A percentile compares a stretch with the other conserved stretches of the same genome.
These are phyloP conservation scores for Yponomeuta evonymella DNA, from an alignment of 2,888 invertebrate species.

Conservation along the genomic window DNA sequence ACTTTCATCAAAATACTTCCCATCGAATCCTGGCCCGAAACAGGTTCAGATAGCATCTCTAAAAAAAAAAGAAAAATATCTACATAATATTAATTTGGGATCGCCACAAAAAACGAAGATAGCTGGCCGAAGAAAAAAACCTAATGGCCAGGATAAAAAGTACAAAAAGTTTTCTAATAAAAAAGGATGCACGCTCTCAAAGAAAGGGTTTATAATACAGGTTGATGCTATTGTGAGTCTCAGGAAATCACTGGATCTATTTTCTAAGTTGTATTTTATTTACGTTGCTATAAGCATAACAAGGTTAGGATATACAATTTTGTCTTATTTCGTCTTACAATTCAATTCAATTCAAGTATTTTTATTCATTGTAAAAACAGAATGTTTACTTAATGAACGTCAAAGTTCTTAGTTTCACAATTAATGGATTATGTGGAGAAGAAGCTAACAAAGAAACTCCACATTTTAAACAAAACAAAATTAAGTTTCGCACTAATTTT, in stretches of 20 bases:
- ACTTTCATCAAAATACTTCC: slow-evolving; percentile 68
- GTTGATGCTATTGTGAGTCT: slow-evolving; percentile 36
- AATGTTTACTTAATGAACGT: too few relatives aligned
- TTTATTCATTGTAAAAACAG: too few relatives aligned
- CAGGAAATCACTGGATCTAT: background rate
- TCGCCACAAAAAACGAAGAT: slow-evolving; percentile 71
- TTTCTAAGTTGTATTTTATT: background rate
- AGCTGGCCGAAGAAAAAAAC: slow-evolving; percentile 63
- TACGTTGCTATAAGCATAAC: background rate
- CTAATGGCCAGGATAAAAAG: slow-evolving; percentile 68
- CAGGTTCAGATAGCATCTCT: slow-evolving; percentile 57
- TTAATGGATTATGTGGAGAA: too few relatives aligned
- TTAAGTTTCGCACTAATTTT: too few relatives aligned
- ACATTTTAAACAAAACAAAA: too few relatives aligned
- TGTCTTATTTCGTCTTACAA: background rate
- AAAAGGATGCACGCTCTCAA: slow-evolving; percentile 39
- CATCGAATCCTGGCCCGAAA: slow-evolving; percentile 47
- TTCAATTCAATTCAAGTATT: too few relatives aligned
- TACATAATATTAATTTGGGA: slow-evolving; percentile 72
- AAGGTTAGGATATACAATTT: background rate
- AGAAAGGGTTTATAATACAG: slow-evolving; percentile 67
- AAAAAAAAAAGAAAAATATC: slow-evolving; percentile 33
- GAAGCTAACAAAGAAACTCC: too few relatives aligned
- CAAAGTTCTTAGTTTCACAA: too few relatives aligned
- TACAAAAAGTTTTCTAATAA: slow-evolving; percentile 59